phyloP scores from a whole-genome alignment of 2,888 invertebrate genomes.

The Idaea biselata region DNA sequence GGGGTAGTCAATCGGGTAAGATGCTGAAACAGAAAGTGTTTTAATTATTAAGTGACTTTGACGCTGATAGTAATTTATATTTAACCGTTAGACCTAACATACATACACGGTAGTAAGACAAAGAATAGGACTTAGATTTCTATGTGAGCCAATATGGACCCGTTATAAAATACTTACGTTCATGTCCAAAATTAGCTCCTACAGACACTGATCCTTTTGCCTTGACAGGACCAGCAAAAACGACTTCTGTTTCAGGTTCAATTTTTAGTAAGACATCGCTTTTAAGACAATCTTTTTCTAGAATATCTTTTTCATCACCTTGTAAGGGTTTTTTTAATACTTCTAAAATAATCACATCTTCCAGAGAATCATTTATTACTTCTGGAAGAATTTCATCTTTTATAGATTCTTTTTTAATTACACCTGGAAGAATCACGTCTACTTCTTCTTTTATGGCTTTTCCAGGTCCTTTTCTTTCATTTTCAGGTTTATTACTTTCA shows the following conservation, averaged over 20 bases:
- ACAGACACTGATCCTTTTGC: neutral
- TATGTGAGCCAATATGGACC: too few species aligned
- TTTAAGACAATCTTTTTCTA: neutral
- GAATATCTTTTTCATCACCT: neutral
- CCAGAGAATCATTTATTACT: neutral
- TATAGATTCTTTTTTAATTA: neutral
- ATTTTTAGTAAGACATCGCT: neutral
- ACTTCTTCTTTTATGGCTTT: neutral
- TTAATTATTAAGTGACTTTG: neutral
- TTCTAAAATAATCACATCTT: neutral
- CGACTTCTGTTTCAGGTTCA: neutral
- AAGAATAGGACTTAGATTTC: too few species aligned
- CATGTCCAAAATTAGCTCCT: neutral
- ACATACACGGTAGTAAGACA: too few species aligned
- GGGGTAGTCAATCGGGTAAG: neutral
- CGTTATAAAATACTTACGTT: neutral
- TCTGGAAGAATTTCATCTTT: too few species aligned
- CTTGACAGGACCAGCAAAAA: neutral
- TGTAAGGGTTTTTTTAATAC: neutral
- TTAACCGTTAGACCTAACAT: too few species aligned
- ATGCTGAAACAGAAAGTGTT: neutral
- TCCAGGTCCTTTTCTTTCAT: neutral
- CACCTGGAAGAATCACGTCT: neutral
- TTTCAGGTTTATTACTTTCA: neutral
- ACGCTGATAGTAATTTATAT: too few species aligned